phyloP scores from a whole-genome alignment of 1,140 invertebrate genomes.

The Drosophila punjabiensis region DNA sequence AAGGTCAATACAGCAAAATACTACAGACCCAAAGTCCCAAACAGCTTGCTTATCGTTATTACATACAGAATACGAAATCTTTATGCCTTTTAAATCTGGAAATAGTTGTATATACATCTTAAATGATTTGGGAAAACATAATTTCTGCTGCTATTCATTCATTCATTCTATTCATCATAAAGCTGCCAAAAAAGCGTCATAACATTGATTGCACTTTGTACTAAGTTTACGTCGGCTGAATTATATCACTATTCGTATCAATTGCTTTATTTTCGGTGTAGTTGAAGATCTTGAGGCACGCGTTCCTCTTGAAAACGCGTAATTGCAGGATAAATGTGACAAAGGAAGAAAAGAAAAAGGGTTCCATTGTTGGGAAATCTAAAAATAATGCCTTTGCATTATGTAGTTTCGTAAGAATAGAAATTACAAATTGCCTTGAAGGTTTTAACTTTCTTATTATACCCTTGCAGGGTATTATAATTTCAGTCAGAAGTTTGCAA shows the following conservation, averaged over 20 bases:
- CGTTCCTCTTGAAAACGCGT: constrained; percentile 54
- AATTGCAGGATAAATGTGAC: constrained; percentile 39
- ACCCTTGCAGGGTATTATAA: too few relatives aligned
- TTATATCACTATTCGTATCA: too few relatives aligned
- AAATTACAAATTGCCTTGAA: constrained; percentile 4
- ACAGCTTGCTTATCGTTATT: constrained; percentile 29
- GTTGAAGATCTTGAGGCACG: constrained; percentile 24
- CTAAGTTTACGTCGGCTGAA: background rate
- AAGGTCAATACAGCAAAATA: constrained; percentile 25
- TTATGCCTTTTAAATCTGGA: background rate
- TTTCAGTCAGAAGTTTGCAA: too few relatives aligned
- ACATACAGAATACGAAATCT: background rate
- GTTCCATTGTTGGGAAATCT: constrained; percentile 14
- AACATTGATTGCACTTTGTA: background rate
- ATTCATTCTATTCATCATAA: background rate
- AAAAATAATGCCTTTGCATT: constrained; percentile 13
- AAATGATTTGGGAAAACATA: too few relatives aligned
- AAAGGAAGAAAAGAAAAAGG: constrained; percentile 10
- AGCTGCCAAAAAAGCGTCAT: background rate
- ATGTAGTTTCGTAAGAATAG: constrained; percentile 1
- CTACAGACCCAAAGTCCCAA: constrained; percentile 7
- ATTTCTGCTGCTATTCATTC: too few relatives aligned
- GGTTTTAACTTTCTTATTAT: too few relatives aligned
- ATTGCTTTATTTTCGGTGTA: constrained; percentile 11
- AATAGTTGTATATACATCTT: background rate